These are phyloP conservation scores for Cottus gobio DNA, from an alignment of 2,113 vertebrate species.

Conservation along the genomic window DNA sequence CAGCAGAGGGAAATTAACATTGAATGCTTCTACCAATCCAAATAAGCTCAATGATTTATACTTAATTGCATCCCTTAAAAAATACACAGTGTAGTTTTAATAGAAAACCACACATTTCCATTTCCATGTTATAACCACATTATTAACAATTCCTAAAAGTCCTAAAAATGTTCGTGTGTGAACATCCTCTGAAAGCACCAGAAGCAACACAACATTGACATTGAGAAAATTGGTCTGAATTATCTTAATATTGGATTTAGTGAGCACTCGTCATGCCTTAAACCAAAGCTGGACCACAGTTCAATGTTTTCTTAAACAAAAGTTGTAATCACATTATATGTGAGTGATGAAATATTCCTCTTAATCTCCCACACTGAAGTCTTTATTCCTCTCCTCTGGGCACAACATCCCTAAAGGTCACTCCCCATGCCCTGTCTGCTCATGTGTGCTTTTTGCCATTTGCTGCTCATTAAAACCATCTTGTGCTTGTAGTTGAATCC, in stretches of 20 bases:
- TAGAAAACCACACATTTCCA: not conserved
- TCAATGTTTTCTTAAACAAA: not conserved
- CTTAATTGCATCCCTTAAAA: not conserved
- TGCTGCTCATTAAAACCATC: not conserved
- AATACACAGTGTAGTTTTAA: not conserved
- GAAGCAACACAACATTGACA: not conserved
- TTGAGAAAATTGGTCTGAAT: not conserved
- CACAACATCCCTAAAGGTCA: not conserved
- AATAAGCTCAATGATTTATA: not conserved
- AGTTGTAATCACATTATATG: no score
- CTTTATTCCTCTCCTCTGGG: conserved; percentile 22
- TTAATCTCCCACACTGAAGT: not conserved
- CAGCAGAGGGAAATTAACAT: not conserved
- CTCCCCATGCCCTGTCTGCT: not conserved
- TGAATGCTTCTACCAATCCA: not conserved
- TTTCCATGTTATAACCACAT: not conserved
- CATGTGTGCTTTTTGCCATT: not conserved
- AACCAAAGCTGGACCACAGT: not conserved
- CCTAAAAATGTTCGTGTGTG: not conserved
- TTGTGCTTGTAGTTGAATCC: not conserved
- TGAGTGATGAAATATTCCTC: not conserved
- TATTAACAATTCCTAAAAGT: not conserved
- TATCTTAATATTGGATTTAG: not conserved
- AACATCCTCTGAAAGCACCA: not conserved
- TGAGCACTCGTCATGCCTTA: not conserved